Base-by-base conservation (phyloP, 2,113 vertebrate genomes). In the Oenanthe oenanthe region DNA sequence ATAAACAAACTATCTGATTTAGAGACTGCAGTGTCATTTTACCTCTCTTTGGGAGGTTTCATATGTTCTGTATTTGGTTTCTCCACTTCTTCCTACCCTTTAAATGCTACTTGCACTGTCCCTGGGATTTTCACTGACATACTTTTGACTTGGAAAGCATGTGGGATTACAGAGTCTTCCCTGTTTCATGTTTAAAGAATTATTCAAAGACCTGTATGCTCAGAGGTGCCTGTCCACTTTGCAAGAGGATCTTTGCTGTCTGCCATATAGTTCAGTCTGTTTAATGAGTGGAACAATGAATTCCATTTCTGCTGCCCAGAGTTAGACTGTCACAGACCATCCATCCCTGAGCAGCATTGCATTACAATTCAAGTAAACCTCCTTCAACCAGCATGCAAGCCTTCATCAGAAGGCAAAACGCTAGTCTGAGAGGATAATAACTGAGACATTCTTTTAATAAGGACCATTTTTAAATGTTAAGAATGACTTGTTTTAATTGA, bases 401-500 rank as follows among this genome's bases (percentile, higher is more conserved):
- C 79, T 94, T 86, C 93, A 76, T 94, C 75, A 92, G 83, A 93
- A 94, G 74, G 77, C 79, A 75, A 76, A 94, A 85, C 0, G 6
- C 50, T 88, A 88, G 83, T 84, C 85, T 93, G 85, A 96, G 92
- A 95, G 91, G 85, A 92, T 95, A 96, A 95, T 94, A 92, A 84
- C 65, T 57, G 66, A 96, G 92, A 72, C 19, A 92, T 91, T 95
- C 45, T 96, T 93, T 93, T 60, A 91, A 93, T 92, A 94, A 91
- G 72, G 63, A 71, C 54, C 77, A 67, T 93, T 89, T 96, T 82
- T 75, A 63, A 89, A 96, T 89, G 86, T 95, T 95, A 75, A 94
- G 93, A 95, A 95, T 89, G 68, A 54, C 65, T 96, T 87, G 40
- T 92, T 97, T 95, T 93, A 94, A 88, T 96, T 92, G 91, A 96